Conservation (phyloP, 2,113 vertebrate genomes). For the Panurus biarmicus region DNA sequence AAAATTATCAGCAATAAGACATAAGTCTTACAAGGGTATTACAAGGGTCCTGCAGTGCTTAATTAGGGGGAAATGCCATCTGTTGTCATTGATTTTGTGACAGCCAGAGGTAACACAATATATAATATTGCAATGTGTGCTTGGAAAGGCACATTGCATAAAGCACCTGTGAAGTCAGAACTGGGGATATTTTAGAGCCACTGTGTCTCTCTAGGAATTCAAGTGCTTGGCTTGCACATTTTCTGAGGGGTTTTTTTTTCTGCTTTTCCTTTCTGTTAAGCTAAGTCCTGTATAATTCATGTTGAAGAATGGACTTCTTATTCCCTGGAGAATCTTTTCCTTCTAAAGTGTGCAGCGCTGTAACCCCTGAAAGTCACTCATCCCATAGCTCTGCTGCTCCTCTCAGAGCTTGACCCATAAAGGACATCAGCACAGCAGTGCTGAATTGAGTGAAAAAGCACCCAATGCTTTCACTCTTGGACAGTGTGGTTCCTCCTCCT, state of each 20-base stretch:
- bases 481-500: neutral
- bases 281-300: neutral
- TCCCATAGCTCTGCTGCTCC: neutral
- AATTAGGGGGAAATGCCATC: neutral
- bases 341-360: neutral
- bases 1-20: neutral
- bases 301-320: neutral
- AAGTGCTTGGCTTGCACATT: neutral
- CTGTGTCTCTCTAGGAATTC: neutral
- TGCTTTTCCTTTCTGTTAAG: neutral
- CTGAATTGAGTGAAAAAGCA: neutral
- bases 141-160: neutral
- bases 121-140: neutral
- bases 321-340: neutral
- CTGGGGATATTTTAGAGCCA: neutral
- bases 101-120: neutral
- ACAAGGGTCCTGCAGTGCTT: neutral
- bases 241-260: neutral
- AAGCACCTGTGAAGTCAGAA: neutral
- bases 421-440: neutral
- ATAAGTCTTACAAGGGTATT: neutral
- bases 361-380: neutral
- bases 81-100: neutral
- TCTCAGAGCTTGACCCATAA: neutral
- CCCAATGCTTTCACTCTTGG: neutral